Conservation (phyloP, 2,888 invertebrate species). For the Congeria kusceri region DNA sequence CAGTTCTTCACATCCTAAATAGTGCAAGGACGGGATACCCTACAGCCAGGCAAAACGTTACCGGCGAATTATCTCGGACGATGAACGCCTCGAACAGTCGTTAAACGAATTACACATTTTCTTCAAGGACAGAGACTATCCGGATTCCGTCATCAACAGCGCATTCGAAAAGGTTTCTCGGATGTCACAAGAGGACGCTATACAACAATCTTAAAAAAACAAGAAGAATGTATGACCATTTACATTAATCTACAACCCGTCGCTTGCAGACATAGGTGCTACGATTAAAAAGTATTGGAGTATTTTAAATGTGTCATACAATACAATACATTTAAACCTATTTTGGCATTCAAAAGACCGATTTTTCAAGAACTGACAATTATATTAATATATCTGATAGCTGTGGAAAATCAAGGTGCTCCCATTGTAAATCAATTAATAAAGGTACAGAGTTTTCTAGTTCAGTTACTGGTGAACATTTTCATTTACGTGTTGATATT, state of each 20-base stretch:
- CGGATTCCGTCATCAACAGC: background rate
- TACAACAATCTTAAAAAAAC: background rate
- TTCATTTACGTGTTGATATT: background rate
- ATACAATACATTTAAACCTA: constrained; percentile 5
- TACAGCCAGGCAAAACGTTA: constrained; percentile 38
- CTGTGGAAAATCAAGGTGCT: constrained; percentile 1
- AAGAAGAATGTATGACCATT: constrained; percentile 11
- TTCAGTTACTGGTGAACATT: background rate
- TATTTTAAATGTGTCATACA: background rate
- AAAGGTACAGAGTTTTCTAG: background rate
- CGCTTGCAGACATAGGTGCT: constrained; percentile 23
- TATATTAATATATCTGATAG: background rate
- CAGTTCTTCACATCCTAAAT: constrained; percentile 1
- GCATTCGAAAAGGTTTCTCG: background rate
- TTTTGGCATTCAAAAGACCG: constrained; percentile 1
- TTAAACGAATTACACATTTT: background rate
- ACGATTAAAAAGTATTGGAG: constrained; percentile 17
- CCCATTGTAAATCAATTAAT: background rate
- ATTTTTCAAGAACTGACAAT: background rate
- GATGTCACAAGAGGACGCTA: background rate
- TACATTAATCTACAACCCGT: constrained; percentile 15
- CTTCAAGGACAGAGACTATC: constrained; percentile 22
- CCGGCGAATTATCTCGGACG: constrained; percentile 26
- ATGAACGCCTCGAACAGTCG: constrained; percentile 19
- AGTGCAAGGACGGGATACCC: constrained; percentile 22